Evolutionary conservation across 2,888 invertebrate genomes (phyloP).

Genomic region (Synanthedon tipuliformis): DNA sequence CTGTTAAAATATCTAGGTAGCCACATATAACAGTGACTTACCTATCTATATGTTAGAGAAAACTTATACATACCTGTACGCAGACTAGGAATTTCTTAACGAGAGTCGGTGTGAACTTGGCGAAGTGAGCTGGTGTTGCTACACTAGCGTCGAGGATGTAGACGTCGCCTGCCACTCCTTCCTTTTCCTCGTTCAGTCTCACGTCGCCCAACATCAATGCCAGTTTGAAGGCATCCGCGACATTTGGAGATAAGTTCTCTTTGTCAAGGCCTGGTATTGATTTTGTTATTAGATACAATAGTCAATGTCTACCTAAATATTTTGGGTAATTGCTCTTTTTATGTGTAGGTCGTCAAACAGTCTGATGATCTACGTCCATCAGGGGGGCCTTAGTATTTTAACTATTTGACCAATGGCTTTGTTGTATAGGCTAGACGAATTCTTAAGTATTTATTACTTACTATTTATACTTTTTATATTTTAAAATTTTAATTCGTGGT

Average conservation of each 20-base stretch:
- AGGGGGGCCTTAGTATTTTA: no score
- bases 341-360: no score
- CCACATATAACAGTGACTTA: no score
- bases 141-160: conserved; percentile 84
- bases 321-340: neutral
- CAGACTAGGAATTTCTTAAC: conserved; percentile 89
- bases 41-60: no score
- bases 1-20: no score
- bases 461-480: no score
- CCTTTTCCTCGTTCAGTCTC: conserved; percentile 79
- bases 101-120: conserved; percentile 84
- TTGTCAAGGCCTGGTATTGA: conserved; percentile 68
- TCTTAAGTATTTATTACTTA: no score
- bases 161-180: conserved; percentile 87
- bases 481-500: no score
- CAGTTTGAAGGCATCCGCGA: conserved; percentile 83
- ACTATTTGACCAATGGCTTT: no score
- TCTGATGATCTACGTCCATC: no score
- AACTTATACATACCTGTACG: conserved; percentile 68
- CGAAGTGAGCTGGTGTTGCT: conserved; percentile 83
- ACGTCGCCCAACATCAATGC: conserved; percentile 88
- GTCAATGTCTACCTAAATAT: no score
- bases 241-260: conserved; percentile 76
- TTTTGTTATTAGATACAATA: neutral
- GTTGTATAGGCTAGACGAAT: no score